Percentiles rank a stretch among this genome's conserved stretches.
phyloP scores from a whole-genome alignment of 92 coral and sea anemone species.

The Palythoa grandiflora region DNA sequence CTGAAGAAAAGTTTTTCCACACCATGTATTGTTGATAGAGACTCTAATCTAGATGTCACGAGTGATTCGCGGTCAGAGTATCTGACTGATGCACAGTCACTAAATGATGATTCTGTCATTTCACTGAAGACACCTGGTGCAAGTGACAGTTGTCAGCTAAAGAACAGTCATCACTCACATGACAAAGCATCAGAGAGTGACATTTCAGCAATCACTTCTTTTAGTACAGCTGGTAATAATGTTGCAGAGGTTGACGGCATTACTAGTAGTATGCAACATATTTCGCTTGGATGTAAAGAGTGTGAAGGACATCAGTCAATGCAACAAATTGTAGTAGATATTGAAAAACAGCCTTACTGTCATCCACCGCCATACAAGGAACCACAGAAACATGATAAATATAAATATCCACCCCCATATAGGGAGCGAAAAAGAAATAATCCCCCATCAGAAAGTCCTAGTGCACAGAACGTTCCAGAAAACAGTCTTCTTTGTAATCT shows the following conservation, averaged over 20 bases:
- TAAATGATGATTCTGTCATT: conserved; percentile 78
- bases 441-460: conserved; percentile 24
- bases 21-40: conserved; percentile 74
- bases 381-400: conserved; percentile 70
- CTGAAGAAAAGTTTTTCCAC: conserved; percentile 85
- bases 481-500: conserved; percentile 54
- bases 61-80: conserved; percentile 53
- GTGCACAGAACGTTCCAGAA: conserved; percentile 41
- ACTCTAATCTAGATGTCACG: conserved; percentile 58
- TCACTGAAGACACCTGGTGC: conserved; percentile 55
- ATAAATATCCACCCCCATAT: conserved; percentile 95
- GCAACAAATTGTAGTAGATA: conserved; percentile 26
- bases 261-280: conserved; percentile 19
- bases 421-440: conserved; percentile 68
- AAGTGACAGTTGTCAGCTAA: conserved; percentile 40
- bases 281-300: conserved; percentile 18
- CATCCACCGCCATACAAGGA: conserved; percentile 82
- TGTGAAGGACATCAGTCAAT: conserved; percentile 40
- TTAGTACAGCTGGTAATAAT: background rate
- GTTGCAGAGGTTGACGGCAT: background rate
- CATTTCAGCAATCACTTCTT: background rate
- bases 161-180: conserved; percentile 18
- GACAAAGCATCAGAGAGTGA: conserved; percentile 32
- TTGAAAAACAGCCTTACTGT: conserved; percentile 65
- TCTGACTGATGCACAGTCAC: conserved; percentile 57